Conservation (phyloP, 2,797 vertebrate species). For the Carcharodon carcharias region DNA sequence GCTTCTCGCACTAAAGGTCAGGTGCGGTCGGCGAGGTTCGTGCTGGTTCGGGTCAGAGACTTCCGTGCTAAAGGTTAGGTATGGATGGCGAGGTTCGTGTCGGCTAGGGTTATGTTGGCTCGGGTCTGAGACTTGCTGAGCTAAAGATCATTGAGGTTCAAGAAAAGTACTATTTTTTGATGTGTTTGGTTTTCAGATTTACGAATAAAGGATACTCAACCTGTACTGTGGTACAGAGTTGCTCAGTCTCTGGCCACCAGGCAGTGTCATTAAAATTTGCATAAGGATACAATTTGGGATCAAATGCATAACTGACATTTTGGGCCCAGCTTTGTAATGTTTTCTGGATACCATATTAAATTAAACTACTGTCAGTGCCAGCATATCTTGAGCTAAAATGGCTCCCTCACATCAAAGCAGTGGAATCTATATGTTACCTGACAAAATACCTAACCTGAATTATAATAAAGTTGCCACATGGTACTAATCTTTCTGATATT, state of each 20-base stretch:
- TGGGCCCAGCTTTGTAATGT: background rate
- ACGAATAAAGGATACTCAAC: no score
- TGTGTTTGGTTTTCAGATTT: no score
- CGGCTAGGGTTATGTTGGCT: no score
- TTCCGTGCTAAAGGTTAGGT: no score
- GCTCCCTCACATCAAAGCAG: background rate
- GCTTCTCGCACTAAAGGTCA: no score
- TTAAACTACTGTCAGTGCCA: background rate
- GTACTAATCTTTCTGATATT: background rate
- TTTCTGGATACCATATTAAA: slow-evolving; percentile 12
- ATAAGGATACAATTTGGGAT: slow-evolving; percentile 21
- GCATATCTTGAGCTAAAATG: background rate
- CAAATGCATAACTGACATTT: background rate
- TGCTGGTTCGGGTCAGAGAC: no score
- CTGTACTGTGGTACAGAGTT: background rate
- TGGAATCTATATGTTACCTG: background rate
- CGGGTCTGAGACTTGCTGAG: no score
- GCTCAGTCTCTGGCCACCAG: background rate
- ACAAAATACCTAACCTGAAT: background rate
- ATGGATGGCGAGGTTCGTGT: no score
- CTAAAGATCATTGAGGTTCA: no score
- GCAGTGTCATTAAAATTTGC: background rate
- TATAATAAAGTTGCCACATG: background rate
- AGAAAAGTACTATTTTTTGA: no score
- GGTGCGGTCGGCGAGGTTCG: no score